phyloP scores from a whole-genome alignment of 2,888 invertebrate genomes.

The Meta bourneti region DNA sequence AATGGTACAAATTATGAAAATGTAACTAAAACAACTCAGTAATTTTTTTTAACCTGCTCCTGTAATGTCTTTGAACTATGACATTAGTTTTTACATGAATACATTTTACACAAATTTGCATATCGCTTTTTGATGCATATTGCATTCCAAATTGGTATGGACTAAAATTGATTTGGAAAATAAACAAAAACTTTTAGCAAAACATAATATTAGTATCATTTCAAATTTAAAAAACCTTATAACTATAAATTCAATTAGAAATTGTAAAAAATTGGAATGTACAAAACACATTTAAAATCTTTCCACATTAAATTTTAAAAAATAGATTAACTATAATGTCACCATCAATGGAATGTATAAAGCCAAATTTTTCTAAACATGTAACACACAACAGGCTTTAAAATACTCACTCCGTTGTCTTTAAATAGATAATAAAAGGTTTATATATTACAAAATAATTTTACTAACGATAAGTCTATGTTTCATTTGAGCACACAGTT shows the following conservation, averaged over 20 bases:
- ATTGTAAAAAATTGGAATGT: constrained; percentile 57
- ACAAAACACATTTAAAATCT: constrained; percentile 57
- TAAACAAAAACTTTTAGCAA: too few species aligned
- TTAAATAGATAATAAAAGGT: constrained; percentile 42
- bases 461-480: constrained; percentile 49
- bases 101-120: neutral
- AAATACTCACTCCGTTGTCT: constrained; percentile 13
- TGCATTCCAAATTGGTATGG: neutral
- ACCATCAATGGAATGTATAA: constrained; percentile 65
- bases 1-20: too few species aligned
- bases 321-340: constrained; percentile 43
- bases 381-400: constrained; percentile 23
- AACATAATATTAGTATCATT: neutral
- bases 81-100: neutral
- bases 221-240: neutral
- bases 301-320: constrained; percentile 30
- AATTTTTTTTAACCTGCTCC: neutral
- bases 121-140: neutral
- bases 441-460: constrained; percentile 37
- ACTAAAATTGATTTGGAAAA: neutral
- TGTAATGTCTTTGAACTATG: neutral
- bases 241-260: constrained; percentile 10
- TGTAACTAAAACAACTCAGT: neutral
- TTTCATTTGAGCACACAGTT: constrained; percentile 59
- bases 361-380: constrained; percentile 56